These are phyloP conservation scores for Palythoa grandis DNA, from an alignment of 92 coral and sea anemone species.

Conservation along the genomic window DNA sequence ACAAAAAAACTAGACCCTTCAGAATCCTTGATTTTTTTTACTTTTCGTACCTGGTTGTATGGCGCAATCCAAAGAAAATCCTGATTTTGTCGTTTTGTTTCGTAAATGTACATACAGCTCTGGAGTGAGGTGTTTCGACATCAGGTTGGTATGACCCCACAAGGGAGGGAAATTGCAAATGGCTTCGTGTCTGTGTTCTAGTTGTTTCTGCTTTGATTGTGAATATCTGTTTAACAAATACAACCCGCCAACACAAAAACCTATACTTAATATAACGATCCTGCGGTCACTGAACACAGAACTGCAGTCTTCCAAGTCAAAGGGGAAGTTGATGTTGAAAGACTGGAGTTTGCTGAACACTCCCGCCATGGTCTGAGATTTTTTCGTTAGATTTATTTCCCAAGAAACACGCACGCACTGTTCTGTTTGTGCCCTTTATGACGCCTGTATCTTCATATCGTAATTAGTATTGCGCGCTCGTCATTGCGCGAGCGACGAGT, in stretches of 20 bases:
- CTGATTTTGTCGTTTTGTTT: conserved; percentile 43
- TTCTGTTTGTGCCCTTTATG: conserved; percentile 5
- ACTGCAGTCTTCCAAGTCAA: conserved; percentile 51
- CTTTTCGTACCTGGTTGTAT: conserved; percentile 47
- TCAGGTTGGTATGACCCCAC: conserved; percentile 67
- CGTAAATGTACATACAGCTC: conserved; percentile 62
- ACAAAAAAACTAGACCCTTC: neutral
- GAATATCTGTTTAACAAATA: conserved; percentile 41
- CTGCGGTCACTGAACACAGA: conserved; percentile 51
- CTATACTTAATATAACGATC: conserved; percentile 41
- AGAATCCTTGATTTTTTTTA: neutral
- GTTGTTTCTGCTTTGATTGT: conserved; percentile 9
- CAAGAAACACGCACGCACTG: neutral
- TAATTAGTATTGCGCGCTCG: neutral
- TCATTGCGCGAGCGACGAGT: neutral
- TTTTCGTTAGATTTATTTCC: neutral
- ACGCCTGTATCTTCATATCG: neutral
- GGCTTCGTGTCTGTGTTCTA: conserved; percentile 53
- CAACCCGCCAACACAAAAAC: conserved; percentile 46
- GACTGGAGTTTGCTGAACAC: conserved; percentile 47
- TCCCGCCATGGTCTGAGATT: conserved; percentile 39
- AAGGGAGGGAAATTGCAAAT: conserved; percentile 59
- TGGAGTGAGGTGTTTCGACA: conserved; percentile 67
- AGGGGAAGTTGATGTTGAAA: conserved; percentile 16
- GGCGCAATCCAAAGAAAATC: conserved; percentile 63